Conservation (phyloP, 37 sponge, comb jelly and placozoan species). For the Axinella damicornis region DNA sequence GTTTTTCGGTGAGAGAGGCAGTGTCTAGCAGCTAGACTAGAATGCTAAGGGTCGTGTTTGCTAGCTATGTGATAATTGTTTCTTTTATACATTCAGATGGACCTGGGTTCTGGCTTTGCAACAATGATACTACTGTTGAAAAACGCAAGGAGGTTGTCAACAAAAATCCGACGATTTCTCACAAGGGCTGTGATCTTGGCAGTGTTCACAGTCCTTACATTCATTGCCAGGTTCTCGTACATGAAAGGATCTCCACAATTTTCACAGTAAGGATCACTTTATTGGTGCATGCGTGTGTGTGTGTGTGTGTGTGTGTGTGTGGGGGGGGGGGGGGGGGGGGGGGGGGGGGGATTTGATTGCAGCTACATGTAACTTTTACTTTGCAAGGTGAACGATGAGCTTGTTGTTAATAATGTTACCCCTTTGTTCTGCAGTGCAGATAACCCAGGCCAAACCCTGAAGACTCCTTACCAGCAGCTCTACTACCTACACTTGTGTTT, state of each 20-base stretch:
- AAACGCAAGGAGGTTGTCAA: background rate
- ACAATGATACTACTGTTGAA: background rate
- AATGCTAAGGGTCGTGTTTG: too few relatives aligned
- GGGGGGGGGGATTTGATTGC: too few relatives aligned
- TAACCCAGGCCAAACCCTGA: constrained; percentile 74
- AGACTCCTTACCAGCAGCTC: constrained; percentile 82
- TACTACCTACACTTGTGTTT: constrained; percentile 80
- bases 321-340: too few relatives aligned
- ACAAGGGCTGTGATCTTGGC: background rate
- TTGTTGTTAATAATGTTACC: too few relatives aligned
- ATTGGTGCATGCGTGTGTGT: background rate
- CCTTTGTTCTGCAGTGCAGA: constrained; percentile 56
- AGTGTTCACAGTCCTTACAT: constrained; percentile 11
- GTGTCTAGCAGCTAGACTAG: too few relatives aligned
- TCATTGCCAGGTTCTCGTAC: constrained; percentile 37
- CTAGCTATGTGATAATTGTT: too few relatives aligned
- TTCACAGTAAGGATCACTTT: constrained; percentile 35
- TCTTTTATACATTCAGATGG: background rate
- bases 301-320: too few relatives aligned
- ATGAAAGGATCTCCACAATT: constrained; percentile 63
- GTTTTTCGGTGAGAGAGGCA: too few relatives aligned
- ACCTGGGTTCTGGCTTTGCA: background rate
- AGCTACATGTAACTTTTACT: too few relatives aligned
- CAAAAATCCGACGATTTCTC: background rate
- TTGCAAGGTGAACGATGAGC: too few relatives aligned